A percentile compares a stretch with the other conserved stretches of the same genome.
These are phyloP conservation scores for Drosophila mercatorum DNA, from an alignment of 2,888 invertebrate genomes.

Conservation along the genomic window DNA sequence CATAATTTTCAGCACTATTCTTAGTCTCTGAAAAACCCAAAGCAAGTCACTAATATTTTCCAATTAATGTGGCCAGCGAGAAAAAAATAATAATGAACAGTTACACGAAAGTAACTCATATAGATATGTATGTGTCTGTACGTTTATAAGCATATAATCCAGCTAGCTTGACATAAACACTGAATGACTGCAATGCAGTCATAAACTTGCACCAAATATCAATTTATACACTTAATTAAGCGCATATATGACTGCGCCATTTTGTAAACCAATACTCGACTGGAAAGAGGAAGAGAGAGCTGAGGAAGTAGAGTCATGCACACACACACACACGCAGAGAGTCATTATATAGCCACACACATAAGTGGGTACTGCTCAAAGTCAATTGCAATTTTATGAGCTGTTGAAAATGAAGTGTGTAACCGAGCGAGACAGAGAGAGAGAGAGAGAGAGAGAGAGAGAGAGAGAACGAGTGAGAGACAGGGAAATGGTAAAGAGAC, in stretches of 20 bases:
- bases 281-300: neutral
- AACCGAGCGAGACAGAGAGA: slow-evolving; percentile 8
- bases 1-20: too few relatives aligned
- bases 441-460: neutral
- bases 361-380: slow-evolving; percentile 46
- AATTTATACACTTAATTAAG: slow-evolving; percentile 79
- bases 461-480: neutral
- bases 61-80: neutral
- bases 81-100: neutral
- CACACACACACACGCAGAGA: slow-evolving; percentile 12
- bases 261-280: slow-evolving; percentile 36
- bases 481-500: slow-evolving; percentile 15
- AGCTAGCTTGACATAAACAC: slow-evolving; percentile 57
- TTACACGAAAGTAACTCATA: neutral
- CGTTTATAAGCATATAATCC: slow-evolving; percentile 33
- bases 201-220: slow-evolving; percentile 76
- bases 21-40: too few relatives aligned
- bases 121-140: neutral
- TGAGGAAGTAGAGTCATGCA: slow-evolving; percentile 5
- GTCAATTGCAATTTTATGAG: slow-evolving; percentile 78
- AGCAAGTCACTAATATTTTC: neutral
- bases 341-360: slow-evolving; percentile 9
- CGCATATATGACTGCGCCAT: slow-evolving; percentile 78
- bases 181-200: slow-evolving; percentile 71
- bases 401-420: slow-evolving; percentile 74